Conservation (phyloP, 2,888 invertebrate species). For the Meghimatium bilineatum region DNA sequence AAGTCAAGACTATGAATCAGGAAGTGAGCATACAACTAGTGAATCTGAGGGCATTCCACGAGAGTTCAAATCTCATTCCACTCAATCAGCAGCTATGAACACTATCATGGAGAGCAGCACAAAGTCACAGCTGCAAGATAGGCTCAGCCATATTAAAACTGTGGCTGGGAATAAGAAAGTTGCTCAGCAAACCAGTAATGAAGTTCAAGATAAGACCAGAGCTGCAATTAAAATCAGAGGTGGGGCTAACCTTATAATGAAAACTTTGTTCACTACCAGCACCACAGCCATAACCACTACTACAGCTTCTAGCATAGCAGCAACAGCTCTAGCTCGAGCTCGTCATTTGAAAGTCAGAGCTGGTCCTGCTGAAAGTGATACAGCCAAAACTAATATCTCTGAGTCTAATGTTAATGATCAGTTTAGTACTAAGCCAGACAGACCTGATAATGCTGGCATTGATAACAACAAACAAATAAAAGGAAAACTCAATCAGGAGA, state of each 20-base stretch:
- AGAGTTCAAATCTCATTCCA: neutral
- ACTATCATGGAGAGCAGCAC: neutral
- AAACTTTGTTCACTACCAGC: slow-evolving; percentile 10
- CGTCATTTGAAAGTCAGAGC: neutral
- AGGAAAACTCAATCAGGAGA: slow-evolving; percentile 46
- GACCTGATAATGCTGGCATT: neutral
- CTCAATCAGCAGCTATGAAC: neutral
- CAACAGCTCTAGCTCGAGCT: slow-evolving; percentile 24
- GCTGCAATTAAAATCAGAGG: slow-evolving; percentile 27
- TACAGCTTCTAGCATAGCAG: slow-evolving; percentile 38
- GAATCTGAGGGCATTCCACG: slow-evolving; percentile 47
- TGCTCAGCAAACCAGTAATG: slow-evolving; percentile 36
- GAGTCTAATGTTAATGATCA: neutral
- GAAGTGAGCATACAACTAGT: slow-evolving; percentile 59
- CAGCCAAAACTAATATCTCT: neutral
- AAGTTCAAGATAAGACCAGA: slow-evolving; percentile 19
- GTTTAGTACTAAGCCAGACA: neutral
- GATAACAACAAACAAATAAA: slow-evolving; percentile 46
- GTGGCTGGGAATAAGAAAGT: slow-evolving; percentile 48
- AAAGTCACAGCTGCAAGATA: slow-evolving; percentile 38
- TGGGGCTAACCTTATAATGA: slow-evolving; percentile 7
- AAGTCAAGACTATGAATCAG: slow-evolving; percentile 68
- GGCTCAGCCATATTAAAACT: slow-evolving; percentile 48
- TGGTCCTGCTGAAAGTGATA: neutral
- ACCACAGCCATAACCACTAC: slow-evolving; percentile 19